Base-by-base conservation (phyloP, 2,797 vertebrate species). In the Amblyopsis hoosieri region DNA sequence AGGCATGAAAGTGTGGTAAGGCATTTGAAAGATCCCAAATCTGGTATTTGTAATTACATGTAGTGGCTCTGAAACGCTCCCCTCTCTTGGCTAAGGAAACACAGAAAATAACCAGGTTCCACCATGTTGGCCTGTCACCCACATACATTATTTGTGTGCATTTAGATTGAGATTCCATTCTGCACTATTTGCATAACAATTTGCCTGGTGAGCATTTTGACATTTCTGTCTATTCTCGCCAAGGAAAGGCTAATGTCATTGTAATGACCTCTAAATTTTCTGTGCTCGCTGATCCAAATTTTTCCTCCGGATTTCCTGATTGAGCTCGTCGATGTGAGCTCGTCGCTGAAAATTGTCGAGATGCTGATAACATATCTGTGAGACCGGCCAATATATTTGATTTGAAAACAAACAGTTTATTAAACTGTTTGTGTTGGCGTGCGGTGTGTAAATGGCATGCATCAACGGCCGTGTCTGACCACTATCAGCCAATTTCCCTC, bases 171-270 rank as follows among this genome's bases (percentile, higher is more conserved):
- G n/a, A 52, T 75, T 64, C 55, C 47, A 64, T 69, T 73, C 67
- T 70, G 65, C 57, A 53, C 62, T 53, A 67, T 81, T 81, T 72
- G 71, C 61, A 61, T 72, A 79, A 82, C 68, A 69, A 75, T 82
- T 77, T 74, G 69, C 46, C 71, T 52, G 69, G 67, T 82, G 66
- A 82, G 71, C 45, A 59, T 78, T 76, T 78, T 84, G 82, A 82
- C 80, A 84, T 87, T 89, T 90, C 45, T 71, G 64, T n/a, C 67
- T 74, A 76, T 71, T 57, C 65, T 75, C 73, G 23, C 60, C 31
- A 64, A 64, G 79, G 77, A 88, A 86, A 89, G 73, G 88, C 58
- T 76, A 87, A 87, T 89, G 90, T 91, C 88, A 91, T 91, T 92
- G 87, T 79, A 82, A 85, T 86, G 90, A 92, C 91, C 90, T 93